Conservation (phyloP, 2,888 invertebrate species). For the Hydriomena furcata region DNA sequence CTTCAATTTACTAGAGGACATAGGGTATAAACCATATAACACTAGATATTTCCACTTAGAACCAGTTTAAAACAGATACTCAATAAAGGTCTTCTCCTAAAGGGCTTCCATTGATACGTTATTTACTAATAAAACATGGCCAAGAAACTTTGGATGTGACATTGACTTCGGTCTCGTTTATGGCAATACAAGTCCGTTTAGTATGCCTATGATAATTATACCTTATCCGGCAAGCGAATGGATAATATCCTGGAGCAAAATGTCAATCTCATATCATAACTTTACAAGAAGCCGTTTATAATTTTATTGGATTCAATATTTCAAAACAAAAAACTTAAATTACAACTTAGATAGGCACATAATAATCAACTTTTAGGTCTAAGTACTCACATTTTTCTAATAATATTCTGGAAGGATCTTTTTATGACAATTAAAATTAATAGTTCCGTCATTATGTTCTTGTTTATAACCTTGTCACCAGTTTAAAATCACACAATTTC, state of each 20-base stretch:
- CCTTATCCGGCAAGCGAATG: conserved; percentile 1
- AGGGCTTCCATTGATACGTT: conserved; percentile 11
- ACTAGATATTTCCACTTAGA: conserved; percentile 35
- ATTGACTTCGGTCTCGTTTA: conserved; percentile 20
- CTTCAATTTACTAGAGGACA: conserved; percentile 52
- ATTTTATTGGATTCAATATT: too few relatives aligned
- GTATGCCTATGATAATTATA: conserved; percentile 17
- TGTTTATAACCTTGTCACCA: too few relatives aligned
- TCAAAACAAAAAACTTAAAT: too few relatives aligned
- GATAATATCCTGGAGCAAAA: conserved; percentile 5
- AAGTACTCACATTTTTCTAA: conserved; percentile 66
- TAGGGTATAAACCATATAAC: conserved; percentile 44
- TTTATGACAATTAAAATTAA: conserved; percentile 49
- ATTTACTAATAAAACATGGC: not conserved
- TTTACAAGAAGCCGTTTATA: too few relatives aligned
- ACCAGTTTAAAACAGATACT: conserved; percentile 29
- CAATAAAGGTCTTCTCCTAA: not conserved
- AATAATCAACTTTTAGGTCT: too few relatives aligned
- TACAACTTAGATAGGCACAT: too few relatives aligned
- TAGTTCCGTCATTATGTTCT: conserved; percentile 30
- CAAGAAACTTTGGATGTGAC: conserved; percentile 10
- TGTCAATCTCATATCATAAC: not conserved
- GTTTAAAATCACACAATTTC: too few relatives aligned
- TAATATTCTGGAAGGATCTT: conserved; percentile 54
- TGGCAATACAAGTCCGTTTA: conserved; percentile 17